Evolutionary conservation across 2,113 vertebrate species (phyloP).

Genomic region (Siniperca knerii): DNA sequence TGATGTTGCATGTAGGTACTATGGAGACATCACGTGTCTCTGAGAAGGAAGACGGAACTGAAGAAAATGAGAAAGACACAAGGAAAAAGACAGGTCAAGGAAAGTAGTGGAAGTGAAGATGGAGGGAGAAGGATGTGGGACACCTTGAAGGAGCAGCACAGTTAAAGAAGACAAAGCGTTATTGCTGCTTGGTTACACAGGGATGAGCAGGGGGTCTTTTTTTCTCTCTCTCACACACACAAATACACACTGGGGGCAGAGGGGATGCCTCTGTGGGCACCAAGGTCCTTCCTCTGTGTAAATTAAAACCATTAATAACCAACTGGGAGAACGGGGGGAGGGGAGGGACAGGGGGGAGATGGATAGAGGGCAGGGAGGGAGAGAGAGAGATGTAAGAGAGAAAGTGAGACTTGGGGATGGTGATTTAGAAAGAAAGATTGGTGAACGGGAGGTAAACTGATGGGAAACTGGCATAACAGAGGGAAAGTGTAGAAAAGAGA

Average conservation of each 20-base stretch:
- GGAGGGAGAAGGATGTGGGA: slow-evolving; percentile 54
- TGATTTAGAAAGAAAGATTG: slow-evolving; percentile 59
- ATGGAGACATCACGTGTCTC: neutral
- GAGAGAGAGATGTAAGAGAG: slow-evolving; percentile 12
- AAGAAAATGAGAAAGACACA: neutral
- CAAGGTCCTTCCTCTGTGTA: slow-evolving; percentile 85
- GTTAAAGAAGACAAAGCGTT: slow-evolving; percentile 87
- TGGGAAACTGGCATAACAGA: slow-evolving; percentile 11
- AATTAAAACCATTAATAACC: slow-evolving; percentile 97
- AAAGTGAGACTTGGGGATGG: slow-evolving; percentile 36
- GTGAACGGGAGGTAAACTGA: slow-evolving; percentile 39
- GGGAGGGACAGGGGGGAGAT: slow-evolving; percentile 38
- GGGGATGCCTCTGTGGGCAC: slow-evolving; percentile 83
- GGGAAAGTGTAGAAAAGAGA: slow-evolving; percentile 6
- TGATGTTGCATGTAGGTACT: neutral
- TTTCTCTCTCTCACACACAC: slow-evolving; percentile 52
- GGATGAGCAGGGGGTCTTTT: slow-evolving; percentile 37
- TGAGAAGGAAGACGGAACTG: neutral
- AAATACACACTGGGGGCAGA: slow-evolving; percentile 75
- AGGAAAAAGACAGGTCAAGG: slow-evolving; percentile 18
- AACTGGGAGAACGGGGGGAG: slow-evolving; percentile 68
- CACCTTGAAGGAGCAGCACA: slow-evolving; percentile 76
- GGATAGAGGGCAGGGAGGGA: slow-evolving; percentile 38
- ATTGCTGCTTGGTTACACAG: slow-evolving; percentile 73
- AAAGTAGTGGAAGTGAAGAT: slow-evolving; percentile 43